Conservation (phyloP, 2,797 vertebrate genomes). For the Melanotaenia parkinsoni region DNA sequence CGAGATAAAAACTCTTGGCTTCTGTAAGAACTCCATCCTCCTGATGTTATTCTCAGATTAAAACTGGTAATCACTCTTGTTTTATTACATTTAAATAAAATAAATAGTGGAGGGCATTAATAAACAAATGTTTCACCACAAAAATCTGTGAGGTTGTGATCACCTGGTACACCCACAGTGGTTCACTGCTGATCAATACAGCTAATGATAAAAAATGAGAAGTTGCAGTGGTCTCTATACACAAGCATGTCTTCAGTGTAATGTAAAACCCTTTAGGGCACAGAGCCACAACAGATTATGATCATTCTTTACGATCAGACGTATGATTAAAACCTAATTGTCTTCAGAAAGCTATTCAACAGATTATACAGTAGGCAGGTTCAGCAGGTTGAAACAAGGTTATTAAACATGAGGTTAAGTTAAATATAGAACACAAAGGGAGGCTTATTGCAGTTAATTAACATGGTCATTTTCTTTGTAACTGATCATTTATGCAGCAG, state of each 20-base stretch:
- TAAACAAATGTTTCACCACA: too few relatives aligned
- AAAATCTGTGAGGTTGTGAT: not conserved
- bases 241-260: not conserved
- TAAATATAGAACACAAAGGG: slow-evolving; percentile 63
- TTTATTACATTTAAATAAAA: not conserved
- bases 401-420: slow-evolving; percentile 47
- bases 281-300: slow-evolving; percentile 28
- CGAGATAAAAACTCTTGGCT: not conserved
- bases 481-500: slow-evolving; percentile 45
- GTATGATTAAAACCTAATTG: slow-evolving; percentile 55
- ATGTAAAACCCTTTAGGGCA: slow-evolving; percentile 13
- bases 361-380: slow-evolving; percentile 38
- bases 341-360: slow-evolving; percentile 37
- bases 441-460: slow-evolving; percentile 68
- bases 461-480: slow-evolving; percentile 57
- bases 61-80: not conserved
- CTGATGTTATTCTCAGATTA: not conserved
- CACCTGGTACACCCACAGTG: not conserved
- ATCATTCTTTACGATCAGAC: slow-evolving; percentile 24
- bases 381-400: slow-evolving; percentile 58
- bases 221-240: not conserved
- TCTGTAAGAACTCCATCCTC: not conserved
- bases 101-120: not conserved
- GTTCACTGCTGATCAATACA: not conserved
- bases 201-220: not conserved